Percentiles rank a stretch among this genome's conserved stretches.
phyloP scores from a whole-genome alignment of 2,797 vertebrate genomes.

The Meriones psammophilus region DNA sequence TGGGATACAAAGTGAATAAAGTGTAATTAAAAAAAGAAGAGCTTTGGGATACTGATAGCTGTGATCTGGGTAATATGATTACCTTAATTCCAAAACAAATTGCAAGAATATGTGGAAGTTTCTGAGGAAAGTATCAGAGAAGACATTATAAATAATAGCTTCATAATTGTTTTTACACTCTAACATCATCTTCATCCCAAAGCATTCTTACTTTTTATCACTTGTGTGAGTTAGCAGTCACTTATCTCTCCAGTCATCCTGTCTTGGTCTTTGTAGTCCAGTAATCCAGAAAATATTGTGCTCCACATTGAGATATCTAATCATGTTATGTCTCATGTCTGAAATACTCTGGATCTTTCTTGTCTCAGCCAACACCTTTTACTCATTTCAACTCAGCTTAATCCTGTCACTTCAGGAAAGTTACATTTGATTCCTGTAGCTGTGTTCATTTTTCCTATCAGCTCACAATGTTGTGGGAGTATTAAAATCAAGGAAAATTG shows the following conservation, averaged over 20 bases:
- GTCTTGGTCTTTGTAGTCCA: slow-evolving; percentile 15
- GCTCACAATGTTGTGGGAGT: not conserved
- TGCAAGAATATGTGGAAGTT: not conserved
- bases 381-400: slow-evolving; percentile 33
- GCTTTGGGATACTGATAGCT: not conserved
- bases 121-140: not conserved
- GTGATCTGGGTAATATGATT: not conserved
- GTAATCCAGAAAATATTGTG: slow-evolving; percentile 35
- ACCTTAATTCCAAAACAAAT: not conserved
- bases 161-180: not conserved
- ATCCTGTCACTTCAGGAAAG: not conserved
- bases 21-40: not conserved
- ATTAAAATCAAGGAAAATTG: not conserved
- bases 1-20: too few species aligned
- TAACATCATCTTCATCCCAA: not conserved
- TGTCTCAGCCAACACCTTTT: not conserved
- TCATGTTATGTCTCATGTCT: slow-evolving; percentile 4
- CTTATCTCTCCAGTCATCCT: not conserved
- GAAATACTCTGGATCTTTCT: slow-evolving; percentile 29
- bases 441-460: not conserved
- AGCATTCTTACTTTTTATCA: slow-evolving; percentile 3
- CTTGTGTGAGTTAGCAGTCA: not conserved
- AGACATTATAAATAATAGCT: not conserved
- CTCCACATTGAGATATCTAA: slow-evolving; percentile 21
- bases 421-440: slow-evolving; percentile 19